Evolutionary conservation across 2,797 vertebrate genomes (phyloP).

Genomic region (Mormyrus proboscirostris): DNA sequence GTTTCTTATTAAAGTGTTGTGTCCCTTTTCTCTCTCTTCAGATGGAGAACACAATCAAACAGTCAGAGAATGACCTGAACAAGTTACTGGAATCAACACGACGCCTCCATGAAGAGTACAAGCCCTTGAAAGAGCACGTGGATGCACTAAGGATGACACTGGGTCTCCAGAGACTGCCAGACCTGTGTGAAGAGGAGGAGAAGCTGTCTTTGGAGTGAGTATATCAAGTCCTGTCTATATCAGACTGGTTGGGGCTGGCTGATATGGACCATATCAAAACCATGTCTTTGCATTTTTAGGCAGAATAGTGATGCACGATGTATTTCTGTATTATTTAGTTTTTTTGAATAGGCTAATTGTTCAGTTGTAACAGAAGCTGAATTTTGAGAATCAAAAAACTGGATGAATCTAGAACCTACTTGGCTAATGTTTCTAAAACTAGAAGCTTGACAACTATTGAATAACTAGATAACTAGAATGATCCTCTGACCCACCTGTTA

Average conservation of each 20-base stretch:
- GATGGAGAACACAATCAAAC: constrained; percentile 99
- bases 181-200: constrained; percentile 94
- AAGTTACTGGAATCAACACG: constrained; percentile 92
- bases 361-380: no score
- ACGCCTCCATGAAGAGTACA: constrained; percentile 93
- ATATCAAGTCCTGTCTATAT: not conserved
- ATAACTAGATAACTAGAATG: not conserved
- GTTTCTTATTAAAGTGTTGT: not conserved
- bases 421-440: not conserved
- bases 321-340: not conserved
- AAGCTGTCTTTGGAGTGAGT: constrained; percentile 95
- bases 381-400: no score
- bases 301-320: not conserved
- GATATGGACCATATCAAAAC: not conserved
- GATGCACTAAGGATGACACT: constrained; percentile 89
- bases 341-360: not conserved
- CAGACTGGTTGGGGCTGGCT: not conserved
- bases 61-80: constrained; percentile 94
- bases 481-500: not conserved
- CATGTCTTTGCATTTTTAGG: not conserved
- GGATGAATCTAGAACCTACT: not conserved
- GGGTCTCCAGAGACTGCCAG: constrained; percentile 88
- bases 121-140: constrained; percentile 92
- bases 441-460: not conserved
- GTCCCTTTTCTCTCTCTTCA: constrained; percentile 39